Evolutionary conservation across 1,140 invertebrate genomes (phyloP), one percentile per base, ranked within the genome.

Genomic region (Camponotus floridanus): DNA sequence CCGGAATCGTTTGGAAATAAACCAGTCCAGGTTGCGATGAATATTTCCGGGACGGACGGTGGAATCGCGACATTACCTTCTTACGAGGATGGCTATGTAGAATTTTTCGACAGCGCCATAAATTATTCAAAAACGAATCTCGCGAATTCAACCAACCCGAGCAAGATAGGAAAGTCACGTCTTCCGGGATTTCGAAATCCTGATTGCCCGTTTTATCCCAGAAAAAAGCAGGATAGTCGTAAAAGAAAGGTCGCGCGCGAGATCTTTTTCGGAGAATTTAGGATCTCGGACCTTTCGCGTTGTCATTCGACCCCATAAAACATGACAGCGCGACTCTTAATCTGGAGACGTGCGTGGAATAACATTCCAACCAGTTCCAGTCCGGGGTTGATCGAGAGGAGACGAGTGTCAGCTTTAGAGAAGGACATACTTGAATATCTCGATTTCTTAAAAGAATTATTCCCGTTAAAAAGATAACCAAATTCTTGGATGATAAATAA

Each of bases 331-430:
- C 48, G 36, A 45, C 73, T 45, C 45, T 85, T 85, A 85, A 76
- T 85, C 42, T 31, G 45, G 1, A 45, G 39, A 84, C 59, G 70
- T 84, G 81, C 62, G 33, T 65, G 59, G 64, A 76, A 85, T 84
- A 76, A 85, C 39, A 76, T 76, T 85, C 51, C 59, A 51, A 76
- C 71, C 71, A 71, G 71, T 64, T 64, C 51, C 79, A 18, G 33
- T 4, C 8, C 21, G 15, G 6, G 55, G n/a, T 76, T 33, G 68
- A 73, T 61, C 21, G 51, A 73, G 26, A 45, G 7, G 5, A 62
- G 8, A 70, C 21, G 33, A n/a, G n/a, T 36, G 9, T 21, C 51
- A 26, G 55, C 18, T 21, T n/a, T 9, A 8, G 13, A 13, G 8
- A 13, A 45, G 11, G 4, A 18, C 3, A 2, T 39, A 42, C 15